These are phyloP conservation scores for Scartelaos histophorus DNA, from an alignment of 2,113 vertebrate genomes.

Conservation along the genomic window DNA sequence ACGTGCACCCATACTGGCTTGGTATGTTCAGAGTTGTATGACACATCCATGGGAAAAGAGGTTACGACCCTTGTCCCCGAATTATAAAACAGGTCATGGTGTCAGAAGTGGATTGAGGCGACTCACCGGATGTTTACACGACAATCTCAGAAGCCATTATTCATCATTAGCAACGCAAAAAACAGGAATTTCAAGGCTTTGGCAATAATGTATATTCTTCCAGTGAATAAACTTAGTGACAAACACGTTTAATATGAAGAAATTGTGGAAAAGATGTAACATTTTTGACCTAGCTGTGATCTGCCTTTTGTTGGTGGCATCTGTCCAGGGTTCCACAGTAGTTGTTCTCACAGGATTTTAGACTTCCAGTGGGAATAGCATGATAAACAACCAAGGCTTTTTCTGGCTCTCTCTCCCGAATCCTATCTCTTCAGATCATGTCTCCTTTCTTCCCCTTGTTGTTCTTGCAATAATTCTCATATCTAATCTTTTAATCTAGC, in stretches of 20 bases:
- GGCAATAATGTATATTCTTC: not conserved
- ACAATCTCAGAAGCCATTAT: conserved; percentile 22
- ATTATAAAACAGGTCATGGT: conserved; percentile 10
- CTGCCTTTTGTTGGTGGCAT: conserved; percentile 43
- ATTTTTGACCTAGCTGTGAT: not conserved
- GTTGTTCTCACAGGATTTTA: conserved; percentile 70
- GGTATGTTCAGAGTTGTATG: not conserved
- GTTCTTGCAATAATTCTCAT: not conserved
- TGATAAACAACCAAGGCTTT: conserved; percentile 56
- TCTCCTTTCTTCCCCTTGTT: not conserved
- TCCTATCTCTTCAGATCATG: not conserved
- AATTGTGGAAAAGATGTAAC: conserved; percentile 3
- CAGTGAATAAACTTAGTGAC: not conserved
- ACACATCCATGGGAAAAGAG: conserved; percentile 27
- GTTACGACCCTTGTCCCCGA: conserved; percentile 7
- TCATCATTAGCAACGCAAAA: conserved; percentile 30
- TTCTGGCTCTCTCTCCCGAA: conserved; percentile 44
- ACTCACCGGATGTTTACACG: conserved; percentile 46
- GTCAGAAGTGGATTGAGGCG: conserved; percentile 20
- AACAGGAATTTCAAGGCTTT: not conserved
- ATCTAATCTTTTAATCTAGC: not conserved
- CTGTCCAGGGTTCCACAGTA: conserved; percentile 67
- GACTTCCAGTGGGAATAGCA: conserved; percentile 51
- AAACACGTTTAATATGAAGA: not conserved
- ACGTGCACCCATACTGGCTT: conserved; percentile 8